Conservation (phyloP, 2,797 vertebrate species). For the Rhabdomys pumilio region DNA sequence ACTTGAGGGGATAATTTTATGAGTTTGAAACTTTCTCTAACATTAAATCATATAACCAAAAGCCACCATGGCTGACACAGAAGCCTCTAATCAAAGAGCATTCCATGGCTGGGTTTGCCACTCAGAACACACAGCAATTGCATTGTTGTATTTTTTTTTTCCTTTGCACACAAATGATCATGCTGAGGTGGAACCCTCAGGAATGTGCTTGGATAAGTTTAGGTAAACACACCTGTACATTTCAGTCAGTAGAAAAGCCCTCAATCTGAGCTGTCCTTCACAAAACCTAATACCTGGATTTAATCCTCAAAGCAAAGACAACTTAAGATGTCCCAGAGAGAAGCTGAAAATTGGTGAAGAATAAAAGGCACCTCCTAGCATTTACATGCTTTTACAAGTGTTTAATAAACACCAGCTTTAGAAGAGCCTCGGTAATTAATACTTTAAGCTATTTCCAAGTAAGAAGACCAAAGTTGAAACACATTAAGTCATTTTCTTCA, state of each 20-base stretch:
- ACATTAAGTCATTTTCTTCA: slow-evolving; percentile 28
- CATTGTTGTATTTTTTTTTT: not conserved
- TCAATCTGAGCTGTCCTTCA: not conserved
- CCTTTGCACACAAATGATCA: not conserved
- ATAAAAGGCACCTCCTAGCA: not conserved
- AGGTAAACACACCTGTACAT: slow-evolving; percentile 19
- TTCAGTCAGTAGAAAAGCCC: not conserved
- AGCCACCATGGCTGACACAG: slow-evolving; percentile 15
- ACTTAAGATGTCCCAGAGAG: slow-evolving; percentile 5
- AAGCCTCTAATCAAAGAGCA: not conserved
- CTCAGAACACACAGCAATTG: not conserved
- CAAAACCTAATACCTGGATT: not conserved
- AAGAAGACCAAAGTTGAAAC: slow-evolving; percentile 1
- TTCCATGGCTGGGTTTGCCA: not conserved
- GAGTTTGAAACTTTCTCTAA: slow-evolving; percentile 26
- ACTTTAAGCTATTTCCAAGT: not conserved
- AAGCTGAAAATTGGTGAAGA: not conserved
- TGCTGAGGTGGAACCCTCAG: not conserved
- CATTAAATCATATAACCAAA: not conserved
- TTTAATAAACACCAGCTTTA: slow-evolving; percentile 9
- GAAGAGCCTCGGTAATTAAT: not conserved
- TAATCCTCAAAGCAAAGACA: slow-evolving; percentile 46
- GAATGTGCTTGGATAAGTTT: not conserved
- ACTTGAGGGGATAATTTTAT: not conserved
- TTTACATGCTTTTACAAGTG: not conserved